Evolutionary conservation across 2,113 vertebrate genomes (phyloP).

Genomic region (Empidonax alnorum): DNA sequence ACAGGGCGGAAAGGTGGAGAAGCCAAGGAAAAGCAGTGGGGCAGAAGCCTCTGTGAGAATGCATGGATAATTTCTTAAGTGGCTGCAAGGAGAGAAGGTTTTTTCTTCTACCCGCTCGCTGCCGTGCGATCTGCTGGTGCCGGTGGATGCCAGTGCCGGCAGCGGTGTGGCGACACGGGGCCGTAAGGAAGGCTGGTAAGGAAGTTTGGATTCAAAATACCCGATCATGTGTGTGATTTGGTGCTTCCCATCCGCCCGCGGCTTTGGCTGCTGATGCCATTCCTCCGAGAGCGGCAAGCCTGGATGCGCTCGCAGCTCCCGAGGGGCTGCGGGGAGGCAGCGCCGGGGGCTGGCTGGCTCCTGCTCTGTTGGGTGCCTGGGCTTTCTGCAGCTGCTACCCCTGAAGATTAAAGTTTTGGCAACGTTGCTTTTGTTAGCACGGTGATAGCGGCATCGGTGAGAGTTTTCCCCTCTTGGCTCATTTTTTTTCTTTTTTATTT

Average conservation of each 20-base stretch:
- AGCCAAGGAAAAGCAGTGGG: constrained; percentile 18
- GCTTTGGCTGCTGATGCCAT: background rate
- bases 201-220: constrained; percentile 49
- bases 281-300: background rate
- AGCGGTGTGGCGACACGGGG: background rate
- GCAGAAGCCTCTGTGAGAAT: constrained; percentile 32
- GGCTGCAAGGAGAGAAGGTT: background rate
- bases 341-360: background rate
- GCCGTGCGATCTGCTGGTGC: background rate
- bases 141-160: constrained; percentile 31
- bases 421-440: background rate
- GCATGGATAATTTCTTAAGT: constrained; percentile 47
- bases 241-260: background rate
- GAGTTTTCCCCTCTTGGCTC: background rate
- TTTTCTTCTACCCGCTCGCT: background rate
- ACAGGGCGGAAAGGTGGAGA: constrained; percentile 23
- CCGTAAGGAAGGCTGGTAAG: constrained; percentile 41
- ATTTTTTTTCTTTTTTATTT: background rate
- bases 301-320: background rate
- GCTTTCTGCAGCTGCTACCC: background rate
- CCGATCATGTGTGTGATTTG: background rate
- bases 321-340: background rate
- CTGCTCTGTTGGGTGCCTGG: background rate
- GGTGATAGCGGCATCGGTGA: background rate
- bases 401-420: background rate